These are phyloP conservation scores for Sternotherus odoratus DNA, from an alignment of 2,797 vertebrate species.

Conservation along the genomic window DNA sequence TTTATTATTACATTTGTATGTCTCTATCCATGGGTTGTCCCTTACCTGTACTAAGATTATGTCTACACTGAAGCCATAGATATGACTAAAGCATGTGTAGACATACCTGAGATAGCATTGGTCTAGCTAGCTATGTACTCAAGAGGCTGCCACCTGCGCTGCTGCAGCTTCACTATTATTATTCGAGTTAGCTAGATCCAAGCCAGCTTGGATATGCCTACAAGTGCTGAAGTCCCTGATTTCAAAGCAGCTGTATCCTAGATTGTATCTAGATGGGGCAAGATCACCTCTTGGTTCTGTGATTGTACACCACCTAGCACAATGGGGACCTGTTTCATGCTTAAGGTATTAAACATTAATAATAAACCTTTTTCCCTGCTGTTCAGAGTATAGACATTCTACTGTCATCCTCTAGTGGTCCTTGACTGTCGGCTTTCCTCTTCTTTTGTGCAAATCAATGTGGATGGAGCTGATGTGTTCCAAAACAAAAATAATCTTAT, in stretches of 20 bases:
- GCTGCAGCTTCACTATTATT: background rate
- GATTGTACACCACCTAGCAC: background rate
- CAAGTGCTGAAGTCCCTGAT: background rate
- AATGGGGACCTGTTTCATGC: background rate
- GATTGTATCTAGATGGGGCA: background rate
- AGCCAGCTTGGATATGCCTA: background rate
- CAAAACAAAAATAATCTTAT: conserved; percentile 40
- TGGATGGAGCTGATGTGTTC: conserved; percentile 13
- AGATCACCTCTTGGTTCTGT: background rate
- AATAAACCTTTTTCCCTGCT: background rate
- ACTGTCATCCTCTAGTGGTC: background rate
- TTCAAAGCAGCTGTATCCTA: background rate
- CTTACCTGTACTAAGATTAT: background rate
- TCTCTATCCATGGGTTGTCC: background rate
- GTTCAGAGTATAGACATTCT: background rate
- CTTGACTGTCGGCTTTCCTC: background rate
- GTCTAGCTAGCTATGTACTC: background rate
- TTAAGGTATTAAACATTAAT: background rate
- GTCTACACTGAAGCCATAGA: background rate
- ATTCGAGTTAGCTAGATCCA: background rate
- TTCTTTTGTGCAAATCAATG: background rate
- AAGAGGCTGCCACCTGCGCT: background rate
- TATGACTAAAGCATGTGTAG: background rate
- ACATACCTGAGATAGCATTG: background rate
- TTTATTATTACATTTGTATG: background rate